phyloP scores from a whole-genome alignment of 2,113 vertebrate genomes.

The Noturus placidus region DNA sequence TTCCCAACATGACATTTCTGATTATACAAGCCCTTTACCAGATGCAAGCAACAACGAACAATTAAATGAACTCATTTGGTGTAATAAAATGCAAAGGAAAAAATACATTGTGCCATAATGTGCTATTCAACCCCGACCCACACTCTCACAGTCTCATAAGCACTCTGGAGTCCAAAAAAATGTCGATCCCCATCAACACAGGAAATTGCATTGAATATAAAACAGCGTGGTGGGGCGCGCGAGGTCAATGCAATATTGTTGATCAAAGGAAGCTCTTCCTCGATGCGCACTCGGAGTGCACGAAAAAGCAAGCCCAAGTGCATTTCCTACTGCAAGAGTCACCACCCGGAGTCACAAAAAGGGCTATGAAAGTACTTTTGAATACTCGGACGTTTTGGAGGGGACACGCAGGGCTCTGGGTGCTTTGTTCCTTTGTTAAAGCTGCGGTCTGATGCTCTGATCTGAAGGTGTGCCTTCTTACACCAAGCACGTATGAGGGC shows the following conservation, averaged over 20 bases:
- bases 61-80: neutral
- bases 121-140: neutral
- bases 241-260: slow-evolving; percentile 78
- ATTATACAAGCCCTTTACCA: neutral
- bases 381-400: slow-evolving; percentile 63
- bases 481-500: neutral
- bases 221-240: slow-evolving; percentile 60
- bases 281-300: slow-evolving; percentile 64
- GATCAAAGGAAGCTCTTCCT: slow-evolving; percentile 73
- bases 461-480: slow-evolving; percentile 27
- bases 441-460: slow-evolving; percentile 57
- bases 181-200: slow-evolving; percentile 62
- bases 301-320: slow-evolving; percentile 64
- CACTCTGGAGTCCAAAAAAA: slow-evolving; percentile 54
- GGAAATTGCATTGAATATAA: slow-evolving; percentile 71
- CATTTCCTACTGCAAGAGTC: slow-evolving; percentile 58
- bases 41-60: neutral
- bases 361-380: slow-evolving; percentile 61
- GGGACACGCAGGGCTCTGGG: slow-evolving; percentile 46
- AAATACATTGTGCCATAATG: neutral
- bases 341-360: slow-evolving; percentile 65
- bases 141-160: slow-evolving; percentile 38
- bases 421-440: slow-evolving; percentile 70
- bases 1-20: neutral
- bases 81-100: neutral